Base-by-base conservation (phyloP, 2,888 invertebrate genomes). In the Chrysolina oricalcia region DNA sequence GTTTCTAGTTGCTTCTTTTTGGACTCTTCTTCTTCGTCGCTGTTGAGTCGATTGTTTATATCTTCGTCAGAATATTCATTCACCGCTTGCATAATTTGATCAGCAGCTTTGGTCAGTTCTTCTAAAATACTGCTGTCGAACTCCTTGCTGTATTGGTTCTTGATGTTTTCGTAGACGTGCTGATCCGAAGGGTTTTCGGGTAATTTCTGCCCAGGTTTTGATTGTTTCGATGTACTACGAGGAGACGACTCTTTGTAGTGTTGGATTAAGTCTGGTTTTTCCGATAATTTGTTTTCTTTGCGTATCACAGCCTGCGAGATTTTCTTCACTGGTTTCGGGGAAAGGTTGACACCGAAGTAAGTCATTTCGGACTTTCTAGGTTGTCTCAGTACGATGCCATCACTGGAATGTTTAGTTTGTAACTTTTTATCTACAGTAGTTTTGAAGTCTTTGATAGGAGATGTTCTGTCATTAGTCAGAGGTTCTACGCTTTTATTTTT, bases 81-180 rank as follows among this genome's bases (percentile, higher is more conserved):
- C 21, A 92, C 90, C 27, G 91, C 91, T 88, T 91, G 84, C 80
- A 92, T 85, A 79, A 92, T 91, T 86, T 92, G 90, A 88, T 92
- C 91, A 73, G 92, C 92, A 67, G 91, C 91, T 83, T 90, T 89
- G 15, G 91, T 91, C 82, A 92, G 88, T 85, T 92, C 92, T 80
- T 90, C 91, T 73, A 92, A 85, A 78, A 91, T 91, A 66, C 83
- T 84, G 69, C 85, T 86, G 76, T 88, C 88, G 71, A 88, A 88
- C 66, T 87, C 86, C 56, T 81, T 78, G 13, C 68, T 72, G 72
- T 50, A 75, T 48, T 70, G 64, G 53, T 78, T 78, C 40, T 84
- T 84, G 6, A 88, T 75, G 73, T 89, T 89, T 82, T 88, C 87
- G 73, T 89, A 89, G 67, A 88, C 85, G 0, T 87, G 88, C 23